Conservation (phyloP, 2,113 vertebrate genomes). For the Otus sunia region DNA sequence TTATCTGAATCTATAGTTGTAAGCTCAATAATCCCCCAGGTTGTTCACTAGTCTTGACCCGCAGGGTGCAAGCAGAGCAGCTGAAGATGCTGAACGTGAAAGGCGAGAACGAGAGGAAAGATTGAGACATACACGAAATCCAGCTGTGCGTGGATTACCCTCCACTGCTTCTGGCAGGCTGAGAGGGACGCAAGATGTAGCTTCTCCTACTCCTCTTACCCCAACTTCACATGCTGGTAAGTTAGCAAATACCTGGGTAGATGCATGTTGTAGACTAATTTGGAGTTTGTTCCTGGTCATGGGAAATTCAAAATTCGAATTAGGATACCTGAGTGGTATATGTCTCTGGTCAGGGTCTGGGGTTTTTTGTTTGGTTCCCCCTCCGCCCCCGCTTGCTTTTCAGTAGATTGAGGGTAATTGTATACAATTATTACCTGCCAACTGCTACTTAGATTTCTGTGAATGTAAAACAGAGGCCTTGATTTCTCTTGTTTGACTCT, state of each 20-base stretch:
- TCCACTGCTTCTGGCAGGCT: conserved; percentile 89
- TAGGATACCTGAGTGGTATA: background rate
- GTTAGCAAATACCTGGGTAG: background rate
- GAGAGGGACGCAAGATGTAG: conserved; percentile 84
- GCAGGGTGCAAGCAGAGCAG: conserved; percentile 89
- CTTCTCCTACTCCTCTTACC: conserved; percentile 88
- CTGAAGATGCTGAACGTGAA: conserved; percentile 90
- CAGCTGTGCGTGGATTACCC: conserved; percentile 84
- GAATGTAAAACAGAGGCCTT: background rate
- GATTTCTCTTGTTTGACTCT: background rate
- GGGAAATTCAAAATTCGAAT: background rate
- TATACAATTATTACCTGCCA: accelerated
- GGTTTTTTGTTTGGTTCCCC: background rate
- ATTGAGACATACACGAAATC: conserved; percentile 87
- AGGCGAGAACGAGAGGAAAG: conserved; percentile 91
- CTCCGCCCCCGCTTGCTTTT: background rate
- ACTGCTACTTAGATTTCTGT: background rate
- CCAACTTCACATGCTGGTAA: conserved; percentile 92
- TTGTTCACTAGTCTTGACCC: background rate
- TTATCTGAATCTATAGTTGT: background rate
- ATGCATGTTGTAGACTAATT: background rate
- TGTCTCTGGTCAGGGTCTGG: background rate
- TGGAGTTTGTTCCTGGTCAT: background rate
- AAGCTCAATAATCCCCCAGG: background rate
- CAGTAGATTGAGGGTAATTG: background rate